These are phyloP conservation scores for Triops cancriformis DNA, from an alignment of 1,140 invertebrate species.

Conservation along the genomic window DNA sequence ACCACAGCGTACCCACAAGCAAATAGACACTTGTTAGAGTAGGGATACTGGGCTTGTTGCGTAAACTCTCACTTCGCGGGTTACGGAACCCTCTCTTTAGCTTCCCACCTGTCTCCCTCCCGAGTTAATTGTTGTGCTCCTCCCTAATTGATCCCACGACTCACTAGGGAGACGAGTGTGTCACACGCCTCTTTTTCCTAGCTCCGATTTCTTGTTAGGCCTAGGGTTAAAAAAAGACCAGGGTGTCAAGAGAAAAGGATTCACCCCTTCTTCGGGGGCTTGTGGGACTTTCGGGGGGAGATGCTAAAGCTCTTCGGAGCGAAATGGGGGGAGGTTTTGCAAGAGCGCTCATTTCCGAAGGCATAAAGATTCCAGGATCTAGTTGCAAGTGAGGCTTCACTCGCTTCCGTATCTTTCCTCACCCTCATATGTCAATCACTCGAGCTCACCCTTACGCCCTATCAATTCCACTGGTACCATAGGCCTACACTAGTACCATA, in stretches of 20 bases:
- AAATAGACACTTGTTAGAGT: neutral
- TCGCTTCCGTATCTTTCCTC: neutral
- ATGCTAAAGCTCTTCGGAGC: neutral
- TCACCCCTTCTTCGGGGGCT: neutral
- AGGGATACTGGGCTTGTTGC: neutral
- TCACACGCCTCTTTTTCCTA: neutral
- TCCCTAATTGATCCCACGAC: neutral
- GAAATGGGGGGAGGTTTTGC: neutral
- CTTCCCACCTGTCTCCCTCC: neutral
- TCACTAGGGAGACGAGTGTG: neutral
- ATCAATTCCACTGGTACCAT: neutral
- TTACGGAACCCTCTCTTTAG: neutral
- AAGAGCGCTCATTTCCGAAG: slow-evolving; percentile 6
- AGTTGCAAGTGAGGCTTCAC: slow-evolving; percentile 7
- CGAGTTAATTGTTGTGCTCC: slow-evolving; percentile 9
- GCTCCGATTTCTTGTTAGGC: neutral
- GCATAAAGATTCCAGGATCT: neutral
- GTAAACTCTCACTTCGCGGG: neutral
- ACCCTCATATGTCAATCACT: slow-evolving; percentile 9
- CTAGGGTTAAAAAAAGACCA: neutral
- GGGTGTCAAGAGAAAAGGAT: neutral
- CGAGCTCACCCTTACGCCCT: neutral
- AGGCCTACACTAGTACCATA: neutral
- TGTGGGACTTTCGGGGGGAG: neutral
- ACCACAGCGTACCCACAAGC: neutral